These are phyloP conservation scores for Macrobrachium rosenbergii DNA, from an alignment of 1,140 invertebrate genomes.

Conservation along the genomic window DNA sequence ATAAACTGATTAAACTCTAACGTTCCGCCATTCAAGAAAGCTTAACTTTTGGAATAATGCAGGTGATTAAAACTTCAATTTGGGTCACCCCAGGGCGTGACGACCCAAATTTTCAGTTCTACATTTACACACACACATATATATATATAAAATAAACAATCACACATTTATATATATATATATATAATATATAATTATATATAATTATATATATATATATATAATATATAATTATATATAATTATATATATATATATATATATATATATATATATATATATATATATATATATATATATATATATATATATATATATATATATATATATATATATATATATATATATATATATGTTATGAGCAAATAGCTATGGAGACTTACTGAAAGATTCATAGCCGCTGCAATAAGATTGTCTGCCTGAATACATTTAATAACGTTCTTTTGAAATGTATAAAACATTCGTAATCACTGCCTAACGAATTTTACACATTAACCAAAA, in stretches of 20 bases:
- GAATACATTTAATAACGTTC: too few relatives aligned
- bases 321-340: constrained; percentile 42
- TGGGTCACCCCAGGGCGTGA: too few relatives aligned
- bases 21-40: too few relatives aligned
- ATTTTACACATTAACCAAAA: neutral
- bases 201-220: neutral
- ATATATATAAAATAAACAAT: neutral
- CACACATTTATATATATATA: neutral
- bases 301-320: constrained; percentile 40
- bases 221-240: neutral
- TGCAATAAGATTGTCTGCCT: too few relatives aligned
- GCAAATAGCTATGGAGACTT: constrained; percentile 14
- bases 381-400: too few relatives aligned
- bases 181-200: neutral
- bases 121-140: neutral
- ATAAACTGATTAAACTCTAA: too few relatives aligned
- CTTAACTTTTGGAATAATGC: too few relatives aligned
- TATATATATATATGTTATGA: constrained; percentile 34
- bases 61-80: too few relatives aligned
- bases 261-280: neutral
- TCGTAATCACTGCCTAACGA: too few relatives aligned
- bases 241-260: constrained; percentile 9
- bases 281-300: constrained; percentile 19
- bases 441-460: too few relatives aligned
- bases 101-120: neutral